Evolutionary conservation across 2,888 invertebrate genomes (phyloP).

Genomic region (Cordilura impudica): DNA sequence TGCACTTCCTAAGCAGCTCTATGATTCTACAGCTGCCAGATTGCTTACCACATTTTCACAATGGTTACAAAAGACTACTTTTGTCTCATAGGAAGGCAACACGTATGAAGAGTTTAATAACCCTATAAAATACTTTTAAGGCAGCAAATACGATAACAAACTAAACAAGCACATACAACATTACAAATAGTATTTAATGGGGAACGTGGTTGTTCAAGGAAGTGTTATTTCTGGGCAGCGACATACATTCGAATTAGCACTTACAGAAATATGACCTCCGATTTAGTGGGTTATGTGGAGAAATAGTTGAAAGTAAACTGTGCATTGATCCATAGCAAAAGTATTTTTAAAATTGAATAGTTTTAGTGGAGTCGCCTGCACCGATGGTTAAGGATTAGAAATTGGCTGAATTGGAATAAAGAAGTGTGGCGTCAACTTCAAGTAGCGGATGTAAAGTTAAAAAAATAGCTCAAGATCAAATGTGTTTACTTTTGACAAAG

Average conservation of each 20-base stretch:
- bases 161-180: slow-evolving; percentile 2
- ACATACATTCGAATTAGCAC: slow-evolving; percentile 44
- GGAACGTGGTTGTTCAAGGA: slow-evolving; percentile 24
- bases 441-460: too few species aligned
- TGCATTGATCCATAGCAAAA: too few species aligned
- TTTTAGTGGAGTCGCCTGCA: too few species aligned
- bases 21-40: slow-evolving; percentile 55
- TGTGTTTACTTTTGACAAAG: too few species aligned
- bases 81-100: slow-evolving; percentile 28
- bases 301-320: too few species aligned
- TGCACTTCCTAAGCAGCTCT: slow-evolving; percentile 52
- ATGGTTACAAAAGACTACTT: slow-evolving; percentile 49
- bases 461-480: too few species aligned
- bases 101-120: slow-evolving; percentile 58
- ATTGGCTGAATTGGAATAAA: too few species aligned
- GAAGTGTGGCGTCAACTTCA: too few species aligned
- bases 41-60: slow-evolving; percentile 56
- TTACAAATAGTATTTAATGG: slow-evolving; percentile 12
- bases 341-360: too few species aligned
- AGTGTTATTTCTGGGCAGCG: slow-evolving; percentile 42
- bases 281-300: not conserved
- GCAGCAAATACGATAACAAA: slow-evolving; percentile 2
- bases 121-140: slow-evolving; percentile 58
- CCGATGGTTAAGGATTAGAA: too few species aligned
- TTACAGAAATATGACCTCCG: slow-evolving; percentile 19